Conservation (phyloP, 35 echinoderm and acorn worm genomes). For the Amphiura filiformis region DNA sequence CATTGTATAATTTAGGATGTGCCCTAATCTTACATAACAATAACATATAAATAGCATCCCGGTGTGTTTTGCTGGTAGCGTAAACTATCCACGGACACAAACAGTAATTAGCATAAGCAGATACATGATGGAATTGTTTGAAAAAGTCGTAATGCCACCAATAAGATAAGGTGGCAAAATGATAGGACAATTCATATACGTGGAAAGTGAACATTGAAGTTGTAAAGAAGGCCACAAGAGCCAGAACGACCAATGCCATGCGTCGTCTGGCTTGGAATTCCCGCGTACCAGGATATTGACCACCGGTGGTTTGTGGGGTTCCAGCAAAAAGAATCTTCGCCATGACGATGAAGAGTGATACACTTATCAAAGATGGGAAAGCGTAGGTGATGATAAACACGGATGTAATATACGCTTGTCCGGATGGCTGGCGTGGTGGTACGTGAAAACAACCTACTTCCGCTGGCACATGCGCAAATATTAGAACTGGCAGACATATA, state of each 20-base stretch:
- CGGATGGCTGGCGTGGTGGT: background rate
- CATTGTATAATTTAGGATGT: background rate
- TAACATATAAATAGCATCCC: background rate
- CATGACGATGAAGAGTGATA: background rate
- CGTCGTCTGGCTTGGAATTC: background rate
- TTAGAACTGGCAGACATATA: background rate
- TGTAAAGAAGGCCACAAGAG: background rate
- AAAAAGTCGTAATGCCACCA: constrained; percentile 7
- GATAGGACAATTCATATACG: background rate
- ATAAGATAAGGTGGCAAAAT: background rate
- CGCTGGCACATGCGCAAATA: background rate
- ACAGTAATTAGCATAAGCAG: background rate
- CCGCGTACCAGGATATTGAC: background rate
- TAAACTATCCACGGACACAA: background rate
- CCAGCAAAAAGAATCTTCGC: background rate
- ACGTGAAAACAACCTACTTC: background rate
- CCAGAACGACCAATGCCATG: background rate
- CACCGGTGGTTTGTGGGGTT: background rate
- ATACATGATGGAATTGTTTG: constrained; percentile 1
- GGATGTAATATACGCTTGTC: background rate
- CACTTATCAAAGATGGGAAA: background rate
- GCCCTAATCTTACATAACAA: background rate
- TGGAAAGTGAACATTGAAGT: background rate
- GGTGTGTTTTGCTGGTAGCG: background rate
- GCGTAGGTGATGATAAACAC: background rate